phyloP scores from a whole-genome alignment of 2,797 vertebrate species.

The Holocentrus rufus region DNA sequence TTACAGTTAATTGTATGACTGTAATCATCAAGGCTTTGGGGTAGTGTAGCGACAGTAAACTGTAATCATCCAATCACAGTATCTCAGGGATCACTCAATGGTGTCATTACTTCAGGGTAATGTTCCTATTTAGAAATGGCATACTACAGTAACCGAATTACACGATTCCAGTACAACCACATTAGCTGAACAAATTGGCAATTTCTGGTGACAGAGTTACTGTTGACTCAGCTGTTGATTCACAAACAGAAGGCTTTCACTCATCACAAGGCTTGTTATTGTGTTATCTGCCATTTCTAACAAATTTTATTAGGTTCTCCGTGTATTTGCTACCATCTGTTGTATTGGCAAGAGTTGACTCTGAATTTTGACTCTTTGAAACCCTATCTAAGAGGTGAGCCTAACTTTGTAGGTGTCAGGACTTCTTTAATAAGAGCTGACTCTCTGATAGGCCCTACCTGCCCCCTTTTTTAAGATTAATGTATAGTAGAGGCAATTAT shows the following conservation, averaged over 20 bases:
- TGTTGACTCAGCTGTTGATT: not conserved
- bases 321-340: conserved; percentile 13
- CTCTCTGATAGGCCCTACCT: not conserved
- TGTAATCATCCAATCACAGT: not conserved
- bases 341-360: conserved; percentile 8
- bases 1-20: not conserved
- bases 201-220: not conserved
- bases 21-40: not conserved
- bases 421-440: not conserved
- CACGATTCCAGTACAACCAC: not conserved
- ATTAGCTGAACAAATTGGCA: not conserved
- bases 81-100: conserved; percentile 21
- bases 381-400: conserved; percentile 12
- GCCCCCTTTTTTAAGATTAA: not conserved
- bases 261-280: not conserved
- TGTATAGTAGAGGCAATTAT: not conserved
- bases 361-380: conserved; percentile 15
- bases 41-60: not conserved
- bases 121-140: conserved; percentile 7
- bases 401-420: conserved; percentile 4
- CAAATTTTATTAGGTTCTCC: not conserved
- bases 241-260: not conserved
- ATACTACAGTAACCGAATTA: not conserved
- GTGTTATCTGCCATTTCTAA: conserved; percentile 13
- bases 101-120: conserved; percentile 4